These are phyloP conservation scores for Muschampia plurimacula DNA, from an alignment of 2,888 invertebrate genomes.

Conservation along the genomic window DNA sequence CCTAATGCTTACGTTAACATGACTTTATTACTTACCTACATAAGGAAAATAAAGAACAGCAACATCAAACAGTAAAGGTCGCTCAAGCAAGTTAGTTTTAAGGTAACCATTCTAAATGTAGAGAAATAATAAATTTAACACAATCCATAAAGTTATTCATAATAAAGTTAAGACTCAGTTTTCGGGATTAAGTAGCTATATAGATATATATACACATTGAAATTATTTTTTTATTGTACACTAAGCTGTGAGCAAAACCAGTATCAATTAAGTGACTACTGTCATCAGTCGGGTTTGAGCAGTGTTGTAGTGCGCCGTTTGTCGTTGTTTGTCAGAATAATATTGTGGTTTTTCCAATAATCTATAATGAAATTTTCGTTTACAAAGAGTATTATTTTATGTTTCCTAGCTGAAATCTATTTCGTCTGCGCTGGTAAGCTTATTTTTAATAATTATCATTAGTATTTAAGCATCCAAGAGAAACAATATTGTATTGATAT, in stretches of 20 bases:
- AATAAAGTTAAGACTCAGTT: too few relatives aligned
- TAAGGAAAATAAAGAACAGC: too few relatives aligned
- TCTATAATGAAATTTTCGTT: slow-evolving; percentile 12
- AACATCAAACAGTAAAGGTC: too few relatives aligned
- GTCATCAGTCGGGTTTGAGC: slow-evolving; percentile 10
- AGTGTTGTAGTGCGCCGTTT: slow-evolving; percentile 8
- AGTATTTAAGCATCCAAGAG: not conserved
- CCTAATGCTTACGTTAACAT: too few relatives aligned
- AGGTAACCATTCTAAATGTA: too few relatives aligned
- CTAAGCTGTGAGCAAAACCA: slow-evolving; percentile 2
- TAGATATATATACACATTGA: not conserved
- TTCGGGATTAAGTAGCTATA: not conserved
- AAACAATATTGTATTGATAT: not conserved
- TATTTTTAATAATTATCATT: not conserved
- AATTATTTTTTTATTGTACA: not conserved
- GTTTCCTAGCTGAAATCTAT: slow-evolving; percentile 7
- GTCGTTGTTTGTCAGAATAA: not conserved
- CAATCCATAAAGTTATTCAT: too few relatives aligned
- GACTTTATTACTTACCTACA: too few relatives aligned
- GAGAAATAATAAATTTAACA: too few relatives aligned
- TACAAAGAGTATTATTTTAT: slow-evolving; percentile 13
- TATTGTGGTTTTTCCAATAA: not conserved
- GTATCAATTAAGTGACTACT: slow-evolving; percentile 13
- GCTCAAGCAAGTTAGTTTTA: too few relatives aligned
- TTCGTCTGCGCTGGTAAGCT: slow-evolving; percentile 10